Conservation (phyloP, 2,797 vertebrate genomes). For the Furcifer pardalis region DNA sequence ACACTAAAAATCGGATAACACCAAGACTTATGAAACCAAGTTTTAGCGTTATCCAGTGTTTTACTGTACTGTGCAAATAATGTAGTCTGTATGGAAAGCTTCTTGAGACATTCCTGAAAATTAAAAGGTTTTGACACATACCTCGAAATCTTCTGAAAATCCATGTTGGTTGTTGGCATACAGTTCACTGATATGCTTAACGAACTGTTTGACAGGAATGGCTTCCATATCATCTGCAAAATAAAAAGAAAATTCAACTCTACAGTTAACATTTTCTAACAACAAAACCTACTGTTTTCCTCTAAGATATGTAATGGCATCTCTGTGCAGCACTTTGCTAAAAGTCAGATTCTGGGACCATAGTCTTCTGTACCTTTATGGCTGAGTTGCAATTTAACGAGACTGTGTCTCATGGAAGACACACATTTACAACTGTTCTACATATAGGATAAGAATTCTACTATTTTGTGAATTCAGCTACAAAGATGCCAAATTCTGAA, state of each 20-base stretch:
- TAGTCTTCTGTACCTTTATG: not conserved
- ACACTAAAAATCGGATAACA: too few relatives aligned
- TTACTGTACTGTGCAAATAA: constrained; percentile 32
- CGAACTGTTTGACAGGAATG: constrained; percentile 93
- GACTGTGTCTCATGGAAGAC: not conserved
- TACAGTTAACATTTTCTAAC: constrained; percentile 7
- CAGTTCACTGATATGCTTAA: constrained; percentile 95
- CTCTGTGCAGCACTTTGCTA: not conserved
- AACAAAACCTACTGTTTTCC: not conserved
- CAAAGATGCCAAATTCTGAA: not conserved
- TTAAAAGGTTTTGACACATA: constrained; percentile 75
- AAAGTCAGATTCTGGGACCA: not conserved
- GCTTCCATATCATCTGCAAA: constrained; percentile 96
- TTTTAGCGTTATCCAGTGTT: too few relatives aligned
- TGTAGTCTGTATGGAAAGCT: not conserved
- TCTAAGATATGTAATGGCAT: not conserved
- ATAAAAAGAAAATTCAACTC: constrained; percentile 56
- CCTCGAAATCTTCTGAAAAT: constrained; percentile 98
- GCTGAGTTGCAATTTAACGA: not conserved
- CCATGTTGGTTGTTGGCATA: constrained; percentile 96
- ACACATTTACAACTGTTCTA: not conserved
- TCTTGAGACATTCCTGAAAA: constrained; percentile 85
- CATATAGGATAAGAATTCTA: not conserved
- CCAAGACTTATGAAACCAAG: too few relatives aligned
- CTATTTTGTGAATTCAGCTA: not conserved